Conservation (phyloP, 2,797 vertebrate species). For the Halcyon smyrnensis region DNA sequence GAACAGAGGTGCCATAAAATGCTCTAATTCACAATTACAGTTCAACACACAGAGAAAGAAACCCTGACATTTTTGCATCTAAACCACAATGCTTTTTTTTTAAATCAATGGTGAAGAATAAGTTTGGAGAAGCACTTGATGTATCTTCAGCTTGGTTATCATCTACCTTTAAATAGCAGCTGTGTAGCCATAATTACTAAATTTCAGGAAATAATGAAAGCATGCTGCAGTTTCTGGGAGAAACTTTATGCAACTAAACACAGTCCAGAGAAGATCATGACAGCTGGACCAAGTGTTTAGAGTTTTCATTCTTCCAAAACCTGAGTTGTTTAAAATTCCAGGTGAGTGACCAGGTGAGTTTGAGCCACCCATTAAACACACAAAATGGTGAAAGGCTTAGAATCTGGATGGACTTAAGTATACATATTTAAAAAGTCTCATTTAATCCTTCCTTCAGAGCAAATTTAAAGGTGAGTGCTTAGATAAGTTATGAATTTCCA, state of each 20-base stretch:
- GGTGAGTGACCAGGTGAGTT: not conserved
- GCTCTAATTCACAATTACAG: not conserved
- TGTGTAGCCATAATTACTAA: not conserved
- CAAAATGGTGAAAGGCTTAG: not conserved
- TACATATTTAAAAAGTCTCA: not conserved
- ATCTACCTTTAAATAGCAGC: slow-evolving; percentile 11
- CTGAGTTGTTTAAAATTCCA: not conserved
- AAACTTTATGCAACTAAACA: not conserved
- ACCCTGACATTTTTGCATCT: not conserved
- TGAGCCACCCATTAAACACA: not conserved
- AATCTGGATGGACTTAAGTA: not conserved
- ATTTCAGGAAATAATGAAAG: slow-evolving; percentile 12
- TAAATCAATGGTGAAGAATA: not conserved
- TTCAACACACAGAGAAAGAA: not conserved
- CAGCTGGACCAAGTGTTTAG: not conserved
- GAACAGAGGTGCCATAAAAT: not conserved
- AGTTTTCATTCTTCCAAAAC: not conserved
- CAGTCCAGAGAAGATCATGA: not conserved
- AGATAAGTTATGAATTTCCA: not conserved
- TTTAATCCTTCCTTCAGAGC: not conserved
- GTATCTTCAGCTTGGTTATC: not conserved
- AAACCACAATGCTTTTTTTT: slow-evolving; percentile 15
- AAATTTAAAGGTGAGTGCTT: not conserved
- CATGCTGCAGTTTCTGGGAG: not conserved
- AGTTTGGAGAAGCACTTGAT: not conserved